Percentiles rank a stretch among this genome's conserved stretches.
These are phyloP conservation scores for Siderastrea siderea DNA, from an alignment of 92 coral and sea anemone species.

Conservation along the genomic window DNA sequence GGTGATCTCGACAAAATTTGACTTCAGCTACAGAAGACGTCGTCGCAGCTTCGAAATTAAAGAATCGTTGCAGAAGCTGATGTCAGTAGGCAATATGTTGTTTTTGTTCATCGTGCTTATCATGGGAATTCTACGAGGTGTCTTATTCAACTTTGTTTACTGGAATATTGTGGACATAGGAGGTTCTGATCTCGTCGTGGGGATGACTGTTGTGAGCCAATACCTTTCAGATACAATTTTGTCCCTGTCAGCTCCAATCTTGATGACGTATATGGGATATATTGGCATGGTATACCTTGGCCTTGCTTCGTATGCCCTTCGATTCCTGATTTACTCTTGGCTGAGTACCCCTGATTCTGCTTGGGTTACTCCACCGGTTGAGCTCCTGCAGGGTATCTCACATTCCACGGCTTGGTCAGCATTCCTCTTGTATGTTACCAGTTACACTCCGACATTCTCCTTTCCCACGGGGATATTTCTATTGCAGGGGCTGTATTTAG, in stretches of 20 bases:
- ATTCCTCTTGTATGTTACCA: slow-evolving; percentile 85
- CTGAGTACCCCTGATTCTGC: slow-evolving; percentile 84
- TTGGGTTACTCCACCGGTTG: slow-evolving; percentile 90
- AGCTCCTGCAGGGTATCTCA: slow-evolving; percentile 83
- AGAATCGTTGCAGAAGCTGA: slow-evolving; percentile 69
- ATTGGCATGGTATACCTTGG: slow-evolving; percentile 89
- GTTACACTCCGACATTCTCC: slow-evolving; percentile 86
- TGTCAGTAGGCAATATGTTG: slow-evolving; percentile 47
- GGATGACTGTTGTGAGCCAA: slow-evolving; percentile 85
- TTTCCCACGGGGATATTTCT: slow-evolving; percentile 88
- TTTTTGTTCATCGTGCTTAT: slow-evolving; percentile 71
- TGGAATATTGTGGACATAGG: slow-evolving; percentile 90
- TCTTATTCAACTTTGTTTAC: slow-evolving; percentile 81
- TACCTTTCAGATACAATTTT: slow-evolving; percentile 83
- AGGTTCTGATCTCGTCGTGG: slow-evolving; percentile 87
- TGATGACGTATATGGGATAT: slow-evolving; percentile 83
- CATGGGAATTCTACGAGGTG: slow-evolving; percentile 90
- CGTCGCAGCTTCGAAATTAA: slow-evolving; percentile 67
- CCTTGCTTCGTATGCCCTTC: slow-evolving; percentile 83
- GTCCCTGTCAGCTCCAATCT: slow-evolving; percentile 78
- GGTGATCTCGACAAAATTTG: slow-evolving; percentile 70
- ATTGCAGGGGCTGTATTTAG: slow-evolving; percentile 92
- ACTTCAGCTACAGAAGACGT: slow-evolving; percentile 75
- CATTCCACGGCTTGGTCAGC: slow-evolving; percentile 93
- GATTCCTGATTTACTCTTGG: slow-evolving; percentile 91